Evolutionary conservation across 2,113 vertebrate species (phyloP), one percentile per base, ranked within the genome.

Genomic region (Misgurnus mizolepis): DNA sequence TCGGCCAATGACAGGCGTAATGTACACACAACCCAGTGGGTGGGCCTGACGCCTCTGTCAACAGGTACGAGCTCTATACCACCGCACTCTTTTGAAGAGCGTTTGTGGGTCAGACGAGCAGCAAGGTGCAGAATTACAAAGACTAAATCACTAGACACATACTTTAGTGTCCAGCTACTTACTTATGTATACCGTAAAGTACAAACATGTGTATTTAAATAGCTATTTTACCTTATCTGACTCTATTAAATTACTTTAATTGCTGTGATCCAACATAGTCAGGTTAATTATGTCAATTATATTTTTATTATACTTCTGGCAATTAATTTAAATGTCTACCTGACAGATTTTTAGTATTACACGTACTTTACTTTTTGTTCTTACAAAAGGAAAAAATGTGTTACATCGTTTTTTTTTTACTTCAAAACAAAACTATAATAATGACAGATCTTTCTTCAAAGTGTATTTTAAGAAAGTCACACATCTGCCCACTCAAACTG

Each of bases 21-120:
- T 66, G 64, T 22, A 79, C 43, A 79, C 67, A 62, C 43, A 64
- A 65, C 58, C 58, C 34, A 15, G 22, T 40, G 67, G 56, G 58
- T 53, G 39, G 67, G 60, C 78, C 17, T 2, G 68, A 53, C 14
- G 4, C 10, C 39, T 60, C 55, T 73, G 45, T 80, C 70, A 72
- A 80, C 47, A 55, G 68, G 68, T 80, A 80, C 6, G 14, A n/a
- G 34, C 10, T 80, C 58, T 22, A 12, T 2, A 6, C 77, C 45
- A 69, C 8, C 10, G 53, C 22, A 7, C 41, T 69, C 22, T 39
- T 49, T 34, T 61, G 66, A 9, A 58, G 14, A 12, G 14, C 3
- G 27, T 69, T 72, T 72, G 69, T 2, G 4, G 17, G 68, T 14
- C 67, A 61, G 6, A 49, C 45, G 39, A 56, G 62, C 56, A 64